Evolutionary conservation across 1,140 invertebrate species (phyloP).

Genomic region (Fopius arisanus): DNA sequence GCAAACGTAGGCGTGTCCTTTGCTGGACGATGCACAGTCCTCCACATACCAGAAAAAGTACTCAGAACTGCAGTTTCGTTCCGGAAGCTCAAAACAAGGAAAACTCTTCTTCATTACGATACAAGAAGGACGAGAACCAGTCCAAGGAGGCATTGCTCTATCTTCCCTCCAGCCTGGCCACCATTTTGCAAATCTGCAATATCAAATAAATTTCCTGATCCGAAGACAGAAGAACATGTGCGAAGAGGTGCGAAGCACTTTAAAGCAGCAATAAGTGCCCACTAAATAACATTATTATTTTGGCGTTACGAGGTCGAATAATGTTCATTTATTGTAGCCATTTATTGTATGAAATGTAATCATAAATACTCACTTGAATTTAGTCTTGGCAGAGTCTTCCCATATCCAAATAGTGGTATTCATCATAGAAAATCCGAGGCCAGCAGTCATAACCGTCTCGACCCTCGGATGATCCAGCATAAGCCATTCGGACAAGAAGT

Average conservation of each 20-base stretch:
- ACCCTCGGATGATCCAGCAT: constrained; percentile 56
- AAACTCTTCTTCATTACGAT: constrained; percentile 61
- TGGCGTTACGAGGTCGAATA: too few relatives aligned
- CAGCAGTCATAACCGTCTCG: constrained; percentile 66
- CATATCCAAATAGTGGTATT: constrained; percentile 65
- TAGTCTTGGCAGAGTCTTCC: constrained; percentile 59
- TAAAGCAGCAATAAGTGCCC: too few relatives aligned
- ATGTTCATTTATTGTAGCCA: background rate
- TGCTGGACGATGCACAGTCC: constrained; percentile 58
- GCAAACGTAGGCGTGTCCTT: constrained; percentile 65
- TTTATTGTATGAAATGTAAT: too few relatives aligned
- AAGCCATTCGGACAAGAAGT: constrained; percentile 70
- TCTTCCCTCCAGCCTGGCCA: constrained; percentile 61
- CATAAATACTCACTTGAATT: constrained; percentile 49
- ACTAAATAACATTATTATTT: too few relatives aligned
- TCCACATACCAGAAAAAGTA: constrained; percentile 69
- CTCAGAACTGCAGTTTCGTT: constrained; percentile 55
- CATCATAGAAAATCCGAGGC: constrained; percentile 63
- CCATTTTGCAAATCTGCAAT: constrained; percentile 55
- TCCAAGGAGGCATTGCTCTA: constrained; percentile 40
- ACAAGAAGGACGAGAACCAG: constrained; percentile 51
- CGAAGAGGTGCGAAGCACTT: too few relatives aligned
- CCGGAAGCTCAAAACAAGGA: constrained; percentile 55
- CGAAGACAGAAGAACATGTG: background rate
- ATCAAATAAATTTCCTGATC: background rate